phyloP scores from a whole-genome alignment of 2,888 invertebrate genomes.

The Eristalis pertinax region DNA sequence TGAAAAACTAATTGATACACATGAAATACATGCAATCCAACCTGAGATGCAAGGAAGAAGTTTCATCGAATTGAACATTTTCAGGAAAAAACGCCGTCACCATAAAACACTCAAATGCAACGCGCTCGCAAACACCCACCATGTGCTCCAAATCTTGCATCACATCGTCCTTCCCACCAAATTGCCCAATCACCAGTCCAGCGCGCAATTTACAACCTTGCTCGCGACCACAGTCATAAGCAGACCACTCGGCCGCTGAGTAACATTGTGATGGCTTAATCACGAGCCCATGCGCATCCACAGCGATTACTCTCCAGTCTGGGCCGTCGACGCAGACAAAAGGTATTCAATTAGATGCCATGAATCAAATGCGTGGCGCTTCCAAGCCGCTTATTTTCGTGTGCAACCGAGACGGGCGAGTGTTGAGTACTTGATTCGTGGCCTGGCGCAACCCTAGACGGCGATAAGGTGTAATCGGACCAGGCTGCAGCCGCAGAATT shows the following conservation, averaged over 20 bases:
- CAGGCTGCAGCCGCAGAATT: constrained; percentile 26
- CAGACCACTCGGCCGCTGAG: constrained; percentile 10
- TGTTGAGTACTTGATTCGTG: constrained; percentile 64
- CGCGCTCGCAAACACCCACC: background rate
- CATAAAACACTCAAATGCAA: background rate
- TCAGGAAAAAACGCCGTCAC: too few species aligned
- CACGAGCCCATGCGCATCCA: constrained; percentile 51
- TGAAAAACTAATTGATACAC: too few species aligned
- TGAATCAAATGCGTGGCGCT: constrained; percentile 70
- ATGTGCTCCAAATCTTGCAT: background rate
- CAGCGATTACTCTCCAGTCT: constrained; percentile 38
- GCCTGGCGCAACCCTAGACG: constrained; percentile 19
- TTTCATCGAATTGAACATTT: too few species aligned
- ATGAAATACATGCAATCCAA: too few species aligned
- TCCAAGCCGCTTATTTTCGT: constrained; percentile 55
- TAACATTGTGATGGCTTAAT: constrained; percentile 51
- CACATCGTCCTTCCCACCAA: background rate
- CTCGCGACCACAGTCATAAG: background rate
- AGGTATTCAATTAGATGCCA: constrained; percentile 67
- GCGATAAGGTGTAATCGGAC: constrained; percentile 41
- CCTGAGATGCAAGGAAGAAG: too few species aligned
- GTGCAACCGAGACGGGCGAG: constrained; percentile 44
- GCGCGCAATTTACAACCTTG: background rate
- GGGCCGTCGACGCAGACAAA: constrained; percentile 3
- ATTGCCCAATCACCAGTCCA: background rate